These are phyloP conservation scores for Anthrax anthrax DNA, from an alignment of 2,888 invertebrate genomes.

Conservation along the genomic window DNA sequence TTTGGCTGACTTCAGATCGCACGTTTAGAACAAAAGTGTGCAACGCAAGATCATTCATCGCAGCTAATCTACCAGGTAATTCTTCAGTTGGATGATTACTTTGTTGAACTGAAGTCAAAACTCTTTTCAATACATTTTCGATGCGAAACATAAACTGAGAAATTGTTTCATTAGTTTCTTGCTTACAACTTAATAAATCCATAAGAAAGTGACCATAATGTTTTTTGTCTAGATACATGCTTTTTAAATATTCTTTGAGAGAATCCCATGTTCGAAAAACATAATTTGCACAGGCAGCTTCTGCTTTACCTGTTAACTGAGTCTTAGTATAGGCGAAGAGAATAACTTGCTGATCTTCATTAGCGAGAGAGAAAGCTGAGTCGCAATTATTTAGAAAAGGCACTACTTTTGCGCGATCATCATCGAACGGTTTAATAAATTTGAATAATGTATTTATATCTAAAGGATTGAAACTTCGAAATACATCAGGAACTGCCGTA, in stretches of 20 bases:
- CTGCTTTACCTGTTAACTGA: not conserved
- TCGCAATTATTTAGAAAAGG: not conserved
- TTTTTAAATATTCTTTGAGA: not conserved
- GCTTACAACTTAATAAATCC: not conserved
- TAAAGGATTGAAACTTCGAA: too few species aligned
- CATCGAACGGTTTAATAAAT: not conserved
- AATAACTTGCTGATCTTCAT: not conserved
- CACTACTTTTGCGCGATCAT: not conserved
- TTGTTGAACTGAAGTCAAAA: slow-evolving; percentile 2
- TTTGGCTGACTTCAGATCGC: slow-evolving; percentile 2
- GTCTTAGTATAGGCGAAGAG: not conserved
- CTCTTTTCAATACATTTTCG: slow-evolving; percentile 1
- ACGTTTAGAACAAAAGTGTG: slow-evolving; percentile 4
- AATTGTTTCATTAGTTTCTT: slow-evolving; percentile 1
- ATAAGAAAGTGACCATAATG: not conserved
- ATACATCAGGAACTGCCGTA: too few species aligned
- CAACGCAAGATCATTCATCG: slow-evolving; percentile 6
- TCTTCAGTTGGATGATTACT: not conserved
- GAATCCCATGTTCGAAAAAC: not conserved
- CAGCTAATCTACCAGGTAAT: slow-evolving; percentile 1
- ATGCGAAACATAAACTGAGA: slow-evolving; percentile 4
- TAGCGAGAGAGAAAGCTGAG: not conserved
- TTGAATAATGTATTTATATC: not conserved
- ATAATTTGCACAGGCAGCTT: not conserved
- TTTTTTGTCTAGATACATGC: not conserved